These are phyloP conservation scores for Cordilura impudica DNA, from an alignment of 2,888 invertebrate species.

Conservation along the genomic window DNA sequence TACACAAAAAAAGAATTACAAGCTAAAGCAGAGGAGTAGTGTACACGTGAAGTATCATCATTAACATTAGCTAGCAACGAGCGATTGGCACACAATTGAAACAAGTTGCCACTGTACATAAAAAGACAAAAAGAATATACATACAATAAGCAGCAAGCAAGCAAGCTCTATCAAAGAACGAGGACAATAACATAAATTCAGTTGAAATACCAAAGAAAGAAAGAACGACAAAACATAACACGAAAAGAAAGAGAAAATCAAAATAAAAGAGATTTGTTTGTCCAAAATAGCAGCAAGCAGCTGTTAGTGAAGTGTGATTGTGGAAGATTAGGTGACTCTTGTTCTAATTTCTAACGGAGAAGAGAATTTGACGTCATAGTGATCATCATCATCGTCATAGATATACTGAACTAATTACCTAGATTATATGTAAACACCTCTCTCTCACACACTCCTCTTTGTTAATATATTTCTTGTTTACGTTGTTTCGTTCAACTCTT, in stretches of 20 bases:
- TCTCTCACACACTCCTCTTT: not conserved
- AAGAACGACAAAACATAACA: slow-evolving; percentile 2
- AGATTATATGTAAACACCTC: not conserved
- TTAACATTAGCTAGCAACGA: not conserved
- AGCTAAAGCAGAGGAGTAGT: slow-evolving; percentile 38
- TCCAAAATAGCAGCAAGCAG: not conserved
- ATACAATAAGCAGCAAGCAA: not conserved
- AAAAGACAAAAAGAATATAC: not conserved
- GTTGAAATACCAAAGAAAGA: not conserved
- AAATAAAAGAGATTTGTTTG: not conserved
- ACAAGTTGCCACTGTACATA: slow-evolving; percentile 26
- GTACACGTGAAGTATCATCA: slow-evolving; percentile 40
- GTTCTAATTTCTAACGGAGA: not conserved
- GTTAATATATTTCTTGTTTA: not conserved
- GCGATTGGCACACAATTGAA: not conserved
- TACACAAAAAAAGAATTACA: slow-evolving; percentile 17
- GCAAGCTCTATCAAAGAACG: not conserved
- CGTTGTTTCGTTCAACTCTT: not conserved
- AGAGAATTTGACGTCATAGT: not conserved
- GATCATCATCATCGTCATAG: not conserved
- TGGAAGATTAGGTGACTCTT: not conserved
- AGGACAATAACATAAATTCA: slow-evolving; percentile 9
- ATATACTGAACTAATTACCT: not conserved
- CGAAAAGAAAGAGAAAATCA: not conserved
- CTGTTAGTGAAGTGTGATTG: not conserved